Base-by-base conservation (phyloP, 2,113 vertebrate genomes). In the Podiceps cristatus region DNA sequence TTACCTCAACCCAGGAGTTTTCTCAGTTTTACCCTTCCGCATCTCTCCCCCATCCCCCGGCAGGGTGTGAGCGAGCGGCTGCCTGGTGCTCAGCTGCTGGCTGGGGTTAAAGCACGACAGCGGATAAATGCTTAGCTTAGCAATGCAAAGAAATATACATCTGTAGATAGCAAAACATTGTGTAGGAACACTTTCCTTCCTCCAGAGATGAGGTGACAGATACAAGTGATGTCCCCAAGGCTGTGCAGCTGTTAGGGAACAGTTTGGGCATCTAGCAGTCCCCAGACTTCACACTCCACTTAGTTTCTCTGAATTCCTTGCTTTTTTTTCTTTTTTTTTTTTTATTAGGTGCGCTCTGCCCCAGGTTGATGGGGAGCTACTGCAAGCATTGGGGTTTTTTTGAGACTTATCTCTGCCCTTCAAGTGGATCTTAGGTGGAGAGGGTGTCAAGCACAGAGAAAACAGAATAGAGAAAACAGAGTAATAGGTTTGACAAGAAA, bases 161-260 rank as follows among this genome's bases (percentile, higher is more conserved):
- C 42, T 76, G 27, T 84, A 66, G 74, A 8, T 4, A 47, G 66
- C 25, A 37, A 35, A 92, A n/a, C 2, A 0, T 69, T 53, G 44
- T 67, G 37, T 35, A 45, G 78, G 63, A 88, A 28, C 0, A 0
- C 17, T 66, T 64, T 19, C 9, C 7, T 53, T 19, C 49, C 11
- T 42, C 63, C 35, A 5, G 16, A 59, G 53, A 9, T 17, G 24
- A 79, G 52, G 62, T 27, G 45, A 33, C 45, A 79, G 63, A 37
- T 49, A 56, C 45, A 86, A 28, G 45, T 6, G 29, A 11, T 13
- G 19, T 53, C 22, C 25, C 45, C 6, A 6, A 25, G 66, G 45
- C 80, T 72, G 56, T 37, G 77, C 33, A 55, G 90, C 49, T 79
- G 23, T 28, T 66, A 20, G 52, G 59, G 75, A 71, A 17, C 69